These are phyloP conservation scores for Drosophila ironensis DNA, from an alignment of 1,140 invertebrate genomes.

Conservation along the genomic window DNA sequence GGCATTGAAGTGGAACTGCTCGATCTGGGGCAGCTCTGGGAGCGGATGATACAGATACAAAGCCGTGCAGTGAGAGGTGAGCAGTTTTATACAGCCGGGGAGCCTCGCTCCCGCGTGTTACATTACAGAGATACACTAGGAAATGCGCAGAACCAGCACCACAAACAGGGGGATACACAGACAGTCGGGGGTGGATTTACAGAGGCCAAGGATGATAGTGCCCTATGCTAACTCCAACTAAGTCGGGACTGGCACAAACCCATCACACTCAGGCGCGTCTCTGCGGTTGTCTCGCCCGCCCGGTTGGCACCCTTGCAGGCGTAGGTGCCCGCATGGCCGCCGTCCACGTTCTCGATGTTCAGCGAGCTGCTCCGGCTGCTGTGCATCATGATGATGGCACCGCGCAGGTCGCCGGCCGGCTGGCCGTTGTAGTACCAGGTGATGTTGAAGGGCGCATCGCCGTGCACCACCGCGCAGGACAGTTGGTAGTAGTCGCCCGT, in stretches of 20 bases:
- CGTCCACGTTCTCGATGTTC: constrained; percentile 88
- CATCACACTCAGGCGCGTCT: constrained; percentile 84
- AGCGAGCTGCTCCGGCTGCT: constrained; percentile 86
- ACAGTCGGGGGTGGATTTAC: constrained; percentile 8
- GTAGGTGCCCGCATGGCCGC: constrained; percentile 86
- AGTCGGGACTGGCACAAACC: constrained; percentile 80
- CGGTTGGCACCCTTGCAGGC: constrained; percentile 88
- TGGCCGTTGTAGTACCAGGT: constrained; percentile 90
- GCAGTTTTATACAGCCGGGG: constrained; percentile 22
- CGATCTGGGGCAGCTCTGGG: constrained; percentile 85
- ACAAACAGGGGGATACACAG: constrained; percentile 16
- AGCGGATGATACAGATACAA: constrained; percentile 29
- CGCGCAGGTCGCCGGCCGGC: constrained; percentile 64
- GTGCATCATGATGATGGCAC: constrained; percentile 81
- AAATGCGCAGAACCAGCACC: constrained; percentile 57
- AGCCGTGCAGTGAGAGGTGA: constrained; percentile 43
- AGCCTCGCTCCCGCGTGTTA: background rate
- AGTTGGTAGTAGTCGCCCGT: constrained; percentile 90
- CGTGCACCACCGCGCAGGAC: constrained; percentile 89
- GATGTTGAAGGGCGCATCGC: constrained; percentile 89
- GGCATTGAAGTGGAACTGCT: constrained; percentile 87
- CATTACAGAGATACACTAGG: constrained; percentile 59
- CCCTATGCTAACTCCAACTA: constrained; percentile 34
- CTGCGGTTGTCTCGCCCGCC: constrained; percentile 87
- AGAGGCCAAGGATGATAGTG: constrained; percentile 33